Evolutionary conservation across 1,140 invertebrate species (phyloP).

Genomic region (Stegodyphus mimosarum): DNA sequence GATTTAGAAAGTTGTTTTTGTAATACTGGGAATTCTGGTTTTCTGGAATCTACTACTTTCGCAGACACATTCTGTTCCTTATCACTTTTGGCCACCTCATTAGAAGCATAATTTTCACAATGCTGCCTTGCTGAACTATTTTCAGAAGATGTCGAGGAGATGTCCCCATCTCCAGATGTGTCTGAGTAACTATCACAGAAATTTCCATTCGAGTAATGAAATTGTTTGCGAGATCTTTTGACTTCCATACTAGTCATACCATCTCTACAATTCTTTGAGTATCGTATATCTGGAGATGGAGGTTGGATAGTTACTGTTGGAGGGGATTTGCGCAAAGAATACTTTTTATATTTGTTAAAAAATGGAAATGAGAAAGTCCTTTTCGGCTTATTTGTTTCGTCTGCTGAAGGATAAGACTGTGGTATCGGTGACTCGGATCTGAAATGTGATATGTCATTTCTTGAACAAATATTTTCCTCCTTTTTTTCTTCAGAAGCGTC

Average conservation of each 20-base stretch:
- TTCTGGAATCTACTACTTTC: not conserved
- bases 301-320: not conserved
- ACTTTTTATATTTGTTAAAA: conserved; percentile 2
- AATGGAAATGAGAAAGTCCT: not conserved
- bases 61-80: not conserved
- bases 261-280: not conserved
- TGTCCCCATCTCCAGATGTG: not conserved
- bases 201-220: not conserved
- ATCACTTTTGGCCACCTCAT: no score
- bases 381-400: not conserved
- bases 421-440: not conserved
- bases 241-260: conserved; percentile 7
- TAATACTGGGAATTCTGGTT: not conserved
- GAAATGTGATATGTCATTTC: not conserved
- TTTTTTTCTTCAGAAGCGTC: not conserved
- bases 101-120: no score
- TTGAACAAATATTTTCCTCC: not conserved
- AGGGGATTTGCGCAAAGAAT: not conserved
- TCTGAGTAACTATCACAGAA: not conserved
- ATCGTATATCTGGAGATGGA: not conserved
- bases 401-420: not conserved
- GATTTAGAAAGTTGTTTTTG: not conserved
- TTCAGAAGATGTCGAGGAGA: no score
- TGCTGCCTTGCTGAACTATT: no score
- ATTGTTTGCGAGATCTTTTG: conserved; percentile 1